Percentiles rank a stretch among this genome's conserved stretches.
Conservation (phyloP, 2,113 vertebrate species). For the Phainopepla nitens region DNA sequence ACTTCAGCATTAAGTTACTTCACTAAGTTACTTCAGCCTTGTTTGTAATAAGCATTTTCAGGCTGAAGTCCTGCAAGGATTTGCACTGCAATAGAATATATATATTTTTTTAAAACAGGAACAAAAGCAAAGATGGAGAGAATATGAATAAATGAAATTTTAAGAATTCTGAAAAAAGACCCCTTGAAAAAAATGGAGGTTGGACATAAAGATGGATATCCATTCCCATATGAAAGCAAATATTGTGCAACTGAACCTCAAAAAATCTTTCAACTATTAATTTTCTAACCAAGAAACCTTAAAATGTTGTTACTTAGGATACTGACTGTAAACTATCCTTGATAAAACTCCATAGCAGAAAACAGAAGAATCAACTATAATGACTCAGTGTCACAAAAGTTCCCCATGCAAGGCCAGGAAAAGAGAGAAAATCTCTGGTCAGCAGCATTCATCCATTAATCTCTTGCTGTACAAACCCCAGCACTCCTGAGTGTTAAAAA, state of each 20-base stretch:
- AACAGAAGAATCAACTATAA: background rate
- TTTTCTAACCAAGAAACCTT: background rate
- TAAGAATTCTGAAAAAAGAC: background rate
- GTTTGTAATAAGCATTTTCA: too few species aligned
- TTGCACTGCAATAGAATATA: background rate
- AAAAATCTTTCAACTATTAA: background rate
- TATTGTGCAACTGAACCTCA: background rate
- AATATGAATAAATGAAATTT: background rate
- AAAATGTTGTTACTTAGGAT: background rate
- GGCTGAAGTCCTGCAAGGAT: background rate
- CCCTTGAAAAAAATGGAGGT: background rate
- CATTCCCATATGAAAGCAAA: background rate
- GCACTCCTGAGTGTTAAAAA: background rate
- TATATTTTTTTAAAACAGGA: background rate
- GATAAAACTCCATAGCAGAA: background rate
- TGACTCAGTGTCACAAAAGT: background rate
- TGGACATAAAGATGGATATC: background rate
- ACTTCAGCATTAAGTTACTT: background rate
- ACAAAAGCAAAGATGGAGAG: background rate
- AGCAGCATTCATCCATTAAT: background rate
- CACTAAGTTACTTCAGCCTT: too few species aligned
- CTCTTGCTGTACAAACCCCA: background rate
- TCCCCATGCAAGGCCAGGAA: background rate
- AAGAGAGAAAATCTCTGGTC: background rate
- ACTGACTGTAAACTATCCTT: background rate